These are phyloP conservation scores for Illadopsis cleaveri DNA, from an alignment of 2,113 vertebrate genomes.

Conservation along the genomic window DNA sequence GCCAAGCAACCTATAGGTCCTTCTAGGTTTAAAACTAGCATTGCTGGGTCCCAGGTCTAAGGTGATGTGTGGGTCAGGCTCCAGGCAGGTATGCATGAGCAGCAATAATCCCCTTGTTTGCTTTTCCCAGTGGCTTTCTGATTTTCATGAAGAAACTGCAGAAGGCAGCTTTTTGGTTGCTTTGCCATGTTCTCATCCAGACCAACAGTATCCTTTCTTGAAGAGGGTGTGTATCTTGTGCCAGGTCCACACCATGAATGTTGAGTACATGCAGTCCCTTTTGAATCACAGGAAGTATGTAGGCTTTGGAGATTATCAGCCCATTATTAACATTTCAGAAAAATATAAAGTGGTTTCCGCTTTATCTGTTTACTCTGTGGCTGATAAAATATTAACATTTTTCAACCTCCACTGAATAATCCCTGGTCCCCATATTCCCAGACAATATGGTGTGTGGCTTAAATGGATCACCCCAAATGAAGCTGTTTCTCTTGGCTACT, in stretches of 20 bases:
- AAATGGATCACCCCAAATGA: conserved; percentile 34
- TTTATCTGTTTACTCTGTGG: conserved; percentile 76
- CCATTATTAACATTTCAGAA: conserved; percentile 73
- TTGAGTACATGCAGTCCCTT: conserved; percentile 24
- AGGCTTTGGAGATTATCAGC: conserved; percentile 72
- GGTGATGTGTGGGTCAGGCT: background rate
- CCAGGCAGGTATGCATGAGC: background rate
- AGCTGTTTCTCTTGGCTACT: conserved; percentile 72
- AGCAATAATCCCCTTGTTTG: background rate
- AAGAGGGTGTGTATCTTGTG: conserved; percentile 12
- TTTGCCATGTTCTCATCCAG: background rate
- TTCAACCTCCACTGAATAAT: conserved; percentile 59
- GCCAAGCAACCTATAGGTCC: background rate
- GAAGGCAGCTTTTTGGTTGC: background rate
- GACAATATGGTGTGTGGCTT: conserved; percentile 48
- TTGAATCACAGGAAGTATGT: conserved; percentile 73
- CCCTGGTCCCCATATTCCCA: conserved; percentile 53
- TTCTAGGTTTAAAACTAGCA: background rate
- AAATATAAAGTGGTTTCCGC: conserved; percentile 70
- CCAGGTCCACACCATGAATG: background rate
- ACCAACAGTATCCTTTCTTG: background rate
- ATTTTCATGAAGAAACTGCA: background rate
- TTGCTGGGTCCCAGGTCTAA: background rate
- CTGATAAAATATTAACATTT: conserved; percentile 71
- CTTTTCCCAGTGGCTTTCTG: background rate